Evolutionary conservation across 2,113 vertebrate genomes (phyloP).

Genomic region (Geococcyx californianus): DNA sequence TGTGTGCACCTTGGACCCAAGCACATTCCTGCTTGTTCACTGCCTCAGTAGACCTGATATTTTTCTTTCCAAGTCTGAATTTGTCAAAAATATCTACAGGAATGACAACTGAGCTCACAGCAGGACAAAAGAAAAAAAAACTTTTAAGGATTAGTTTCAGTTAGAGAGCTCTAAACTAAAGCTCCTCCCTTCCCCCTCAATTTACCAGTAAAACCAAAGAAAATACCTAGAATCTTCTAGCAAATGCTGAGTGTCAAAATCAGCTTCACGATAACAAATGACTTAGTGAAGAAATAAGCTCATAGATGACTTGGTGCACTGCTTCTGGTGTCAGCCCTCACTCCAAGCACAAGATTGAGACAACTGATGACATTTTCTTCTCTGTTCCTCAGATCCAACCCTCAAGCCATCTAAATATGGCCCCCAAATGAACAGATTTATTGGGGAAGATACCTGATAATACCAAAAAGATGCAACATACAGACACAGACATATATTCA

Average conservation of each 20-base stretch:
- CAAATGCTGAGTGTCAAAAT: background rate
- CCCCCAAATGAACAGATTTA: rapidly evolving
- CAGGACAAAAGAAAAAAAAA: background rate
- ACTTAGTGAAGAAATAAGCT: background rate
- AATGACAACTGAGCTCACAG: background rate
- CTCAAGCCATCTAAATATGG: background rate
- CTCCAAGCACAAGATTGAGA: background rate
- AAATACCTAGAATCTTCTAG: background rate
- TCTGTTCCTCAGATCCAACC: background rate
- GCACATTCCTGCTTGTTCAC: background rate
- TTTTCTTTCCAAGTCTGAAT: background rate
- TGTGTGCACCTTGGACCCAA: background rate
- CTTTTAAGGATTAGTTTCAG: background rate
- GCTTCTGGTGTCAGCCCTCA: background rate
- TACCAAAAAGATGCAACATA: rapidly evolving
- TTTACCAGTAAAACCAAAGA: background rate
- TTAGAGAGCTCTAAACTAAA: background rate
- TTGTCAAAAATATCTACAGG: background rate
- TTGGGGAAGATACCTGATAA: background rate
- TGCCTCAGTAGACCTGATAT: background rate
- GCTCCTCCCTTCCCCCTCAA: rapidly evolving
- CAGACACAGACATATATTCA: no score
- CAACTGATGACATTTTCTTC: background rate
- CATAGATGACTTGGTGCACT: background rate
- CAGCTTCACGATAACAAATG: background rate